Conservation (phyloP, 2,888 invertebrate genomes). For the Drosophila colorata region DNA sequence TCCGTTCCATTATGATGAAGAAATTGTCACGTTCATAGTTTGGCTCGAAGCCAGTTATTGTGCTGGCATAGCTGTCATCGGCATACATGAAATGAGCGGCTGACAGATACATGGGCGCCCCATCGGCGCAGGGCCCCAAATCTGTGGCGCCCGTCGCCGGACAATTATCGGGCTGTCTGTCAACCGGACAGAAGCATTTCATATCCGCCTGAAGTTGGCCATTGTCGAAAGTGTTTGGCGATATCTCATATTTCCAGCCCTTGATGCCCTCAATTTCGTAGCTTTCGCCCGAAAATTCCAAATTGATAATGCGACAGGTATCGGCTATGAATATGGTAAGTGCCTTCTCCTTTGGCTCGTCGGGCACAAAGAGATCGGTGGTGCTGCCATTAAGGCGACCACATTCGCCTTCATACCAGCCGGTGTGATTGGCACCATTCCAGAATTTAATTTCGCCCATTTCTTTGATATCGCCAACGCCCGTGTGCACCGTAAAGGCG, state of each 20-base stretch:
- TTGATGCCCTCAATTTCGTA: conserved; percentile 71
- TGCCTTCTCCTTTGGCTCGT: conserved; percentile 85
- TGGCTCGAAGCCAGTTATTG: conserved; percentile 89
- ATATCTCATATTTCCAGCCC: conserved; percentile 86
- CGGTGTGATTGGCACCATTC: conserved; percentile 88
- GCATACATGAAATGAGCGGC: conserved; percentile 92
- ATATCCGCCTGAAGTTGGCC: conserved; percentile 87
- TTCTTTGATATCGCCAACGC: conserved; percentile 87
- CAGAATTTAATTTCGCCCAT: conserved; percentile 90
- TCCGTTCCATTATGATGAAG: conserved; percentile 89
- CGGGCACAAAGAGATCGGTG: conserved; percentile 93
- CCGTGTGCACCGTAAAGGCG: conserved; percentile 91
- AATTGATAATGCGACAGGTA: conserved; percentile 90
- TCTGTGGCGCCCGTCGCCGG: conserved; percentile 88
- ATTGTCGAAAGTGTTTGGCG: conserved; percentile 90
- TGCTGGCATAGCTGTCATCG: conserved; percentile 88
- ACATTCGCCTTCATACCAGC: conserved; percentile 88
- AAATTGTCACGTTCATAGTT: conserved; percentile 88
- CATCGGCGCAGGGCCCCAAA: conserved; percentile 89
- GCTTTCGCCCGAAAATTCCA: conserved; percentile 72
- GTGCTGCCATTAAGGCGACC: conserved; percentile 90
- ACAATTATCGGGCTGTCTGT: conserved; percentile 83
- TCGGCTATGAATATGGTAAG: conserved; percentile 91
- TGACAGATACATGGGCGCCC: conserved; percentile 92
- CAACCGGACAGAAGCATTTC: conserved; percentile 89